Conservation (phyloP, 2,113 vertebrate species). For the Abramis brama region DNA sequence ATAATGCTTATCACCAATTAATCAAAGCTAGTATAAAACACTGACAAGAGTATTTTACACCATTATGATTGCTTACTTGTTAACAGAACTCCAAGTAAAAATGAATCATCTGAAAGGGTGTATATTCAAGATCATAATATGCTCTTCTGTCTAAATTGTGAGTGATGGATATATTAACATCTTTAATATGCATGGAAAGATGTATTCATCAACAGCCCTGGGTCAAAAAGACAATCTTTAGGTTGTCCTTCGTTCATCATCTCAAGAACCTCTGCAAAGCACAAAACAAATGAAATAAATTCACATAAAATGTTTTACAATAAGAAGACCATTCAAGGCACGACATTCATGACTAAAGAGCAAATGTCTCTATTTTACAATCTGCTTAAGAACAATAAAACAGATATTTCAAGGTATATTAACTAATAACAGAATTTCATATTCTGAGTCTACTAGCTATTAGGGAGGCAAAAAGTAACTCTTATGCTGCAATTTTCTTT, state of each 20-base stretch:
- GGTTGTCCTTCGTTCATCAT: background rate
- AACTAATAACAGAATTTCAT: background rate
- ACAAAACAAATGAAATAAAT: slow-evolving; percentile 2
- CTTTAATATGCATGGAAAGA: background rate
- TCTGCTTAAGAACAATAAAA: background rate
- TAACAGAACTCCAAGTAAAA: background rate
- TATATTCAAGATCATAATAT: background rate
- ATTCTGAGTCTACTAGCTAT: too few relatives aligned
- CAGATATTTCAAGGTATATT: background rate
- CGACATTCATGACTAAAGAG: background rate
- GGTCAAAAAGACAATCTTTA: background rate
- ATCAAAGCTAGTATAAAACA: background rate
- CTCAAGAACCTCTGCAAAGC: slow-evolving; percentile 66
- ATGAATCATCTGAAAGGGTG: background rate
- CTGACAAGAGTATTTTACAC: background rate
- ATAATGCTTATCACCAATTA: background rate
- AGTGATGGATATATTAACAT: background rate
- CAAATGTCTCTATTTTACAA: background rate
- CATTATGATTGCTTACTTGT: background rate
- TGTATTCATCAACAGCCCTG: background rate
- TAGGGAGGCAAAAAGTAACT: too few relatives aligned
- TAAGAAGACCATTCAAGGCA: background rate
- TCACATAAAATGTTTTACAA: background rate
- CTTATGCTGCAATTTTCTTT: background rate
- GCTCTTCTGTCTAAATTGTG: background rate